A percentile compares a stretch with the other conserved stretches of the same genome.
phyloP scores from a whole-genome alignment of 2,888 invertebrate species.

The Scaeva pyrastri region DNA sequence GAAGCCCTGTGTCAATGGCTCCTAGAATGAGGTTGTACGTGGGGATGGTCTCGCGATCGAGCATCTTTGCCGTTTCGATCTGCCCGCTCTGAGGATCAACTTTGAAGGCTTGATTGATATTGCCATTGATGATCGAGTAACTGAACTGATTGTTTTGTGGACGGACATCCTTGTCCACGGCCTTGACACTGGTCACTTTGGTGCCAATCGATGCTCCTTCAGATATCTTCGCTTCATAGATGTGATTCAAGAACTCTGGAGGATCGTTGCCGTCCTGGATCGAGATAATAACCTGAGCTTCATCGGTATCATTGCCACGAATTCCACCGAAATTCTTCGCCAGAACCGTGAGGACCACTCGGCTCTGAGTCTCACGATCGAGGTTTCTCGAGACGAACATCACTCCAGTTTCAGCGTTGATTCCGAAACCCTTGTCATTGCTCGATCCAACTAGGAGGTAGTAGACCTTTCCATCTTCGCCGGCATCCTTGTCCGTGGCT shows the following conservation, averaged over 20 bases:
- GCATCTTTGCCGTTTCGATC: conserved; percentile 89
- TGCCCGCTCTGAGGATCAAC: conserved; percentile 94
- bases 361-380: conserved; percentile 94
- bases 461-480: conserved; percentile 94
- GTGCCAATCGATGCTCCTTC: conserved; percentile 92
- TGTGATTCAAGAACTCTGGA: conserved; percentile 92
- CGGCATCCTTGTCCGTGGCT: conserved; percentile 95
- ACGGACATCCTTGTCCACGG: conserved; percentile 95
- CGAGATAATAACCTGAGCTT: conserved; percentile 96
- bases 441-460: conserved; percentile 97
- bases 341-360: conserved; percentile 95
- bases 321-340: conserved; percentile 98
- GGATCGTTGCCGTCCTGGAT: conserved; percentile 99
- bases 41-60: conserved; percentile 93
- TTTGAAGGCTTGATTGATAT: conserved; percentile 92
- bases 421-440: conserved; percentile 94
- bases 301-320: conserved; percentile 96
- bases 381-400: conserved; percentile 92
- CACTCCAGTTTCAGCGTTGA: conserved; percentile 92
- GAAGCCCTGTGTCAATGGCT: conserved; percentile 94
- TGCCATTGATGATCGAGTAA: conserved; percentile 94
- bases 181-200: conserved; percentile 91
- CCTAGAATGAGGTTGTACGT: conserved; percentile 91
- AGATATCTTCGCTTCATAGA: conserved; percentile 91
- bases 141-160: conserved; percentile 96